Evolutionary conservation across 2,113 vertebrate genomes (phyloP).

Genomic region (Tragelaphus strepsiceros): DNA sequence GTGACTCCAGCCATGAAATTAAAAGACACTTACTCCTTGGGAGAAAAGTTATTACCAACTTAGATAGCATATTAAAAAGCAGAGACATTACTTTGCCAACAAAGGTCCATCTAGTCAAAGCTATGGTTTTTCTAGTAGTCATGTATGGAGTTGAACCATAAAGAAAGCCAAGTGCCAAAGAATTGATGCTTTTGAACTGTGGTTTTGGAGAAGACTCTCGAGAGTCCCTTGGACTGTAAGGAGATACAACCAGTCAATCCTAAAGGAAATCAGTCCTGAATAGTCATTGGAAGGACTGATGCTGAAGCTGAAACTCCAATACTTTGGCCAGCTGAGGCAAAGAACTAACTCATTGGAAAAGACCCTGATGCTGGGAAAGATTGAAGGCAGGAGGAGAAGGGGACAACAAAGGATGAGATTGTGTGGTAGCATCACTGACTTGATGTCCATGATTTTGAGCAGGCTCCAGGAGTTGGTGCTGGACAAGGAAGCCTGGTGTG

Average conservation of each 20-base stretch:
- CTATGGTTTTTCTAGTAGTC: background rate
- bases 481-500: background rate
- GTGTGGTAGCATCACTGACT: background rate
- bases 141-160: background rate
- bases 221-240: background rate
- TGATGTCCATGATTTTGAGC: background rate
- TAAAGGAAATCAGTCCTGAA: background rate
- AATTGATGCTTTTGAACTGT: background rate
- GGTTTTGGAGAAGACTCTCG: background rate
- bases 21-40: background rate
- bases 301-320: background rate
- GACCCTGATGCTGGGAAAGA: background rate
- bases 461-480: background rate
- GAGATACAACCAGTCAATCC: background rate
- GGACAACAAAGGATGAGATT: background rate
- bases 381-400: background rate
- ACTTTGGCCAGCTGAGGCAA: background rate
- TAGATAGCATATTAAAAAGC: background rate
- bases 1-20: background rate
- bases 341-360: background rate
- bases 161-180: background rate
- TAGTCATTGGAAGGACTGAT: background rate
- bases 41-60: background rate
- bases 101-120: background rate
- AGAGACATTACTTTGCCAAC: background rate